These are phyloP conservation scores for Siderastrea siderea DNA, from an alignment of 92 coral and sea anemone species.

Conservation along the genomic window DNA sequence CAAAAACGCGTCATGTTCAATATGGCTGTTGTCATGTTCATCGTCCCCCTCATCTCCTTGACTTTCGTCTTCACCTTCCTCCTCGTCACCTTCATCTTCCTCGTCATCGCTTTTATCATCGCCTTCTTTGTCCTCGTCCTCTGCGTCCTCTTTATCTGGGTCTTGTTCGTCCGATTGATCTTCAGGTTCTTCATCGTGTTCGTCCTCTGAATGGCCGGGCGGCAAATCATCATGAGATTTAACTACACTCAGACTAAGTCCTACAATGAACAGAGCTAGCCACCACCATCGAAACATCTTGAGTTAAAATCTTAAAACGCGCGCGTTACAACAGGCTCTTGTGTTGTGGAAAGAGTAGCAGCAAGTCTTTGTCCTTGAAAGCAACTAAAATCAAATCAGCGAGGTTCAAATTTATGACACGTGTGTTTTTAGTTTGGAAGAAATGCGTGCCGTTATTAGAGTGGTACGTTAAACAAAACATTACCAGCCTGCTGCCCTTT, in stretches of 20 bases:
- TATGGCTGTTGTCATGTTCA: conserved; percentile 40
- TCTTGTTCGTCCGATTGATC: conserved; percentile 60
- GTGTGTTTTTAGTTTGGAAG: conserved; percentile 9
- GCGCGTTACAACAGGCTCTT: neutral
- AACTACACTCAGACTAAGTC: conserved; percentile 5
- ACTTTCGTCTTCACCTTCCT: conserved; percentile 61
- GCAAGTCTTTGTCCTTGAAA: conserved; percentile 27
- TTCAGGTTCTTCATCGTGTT: conserved; percentile 55
- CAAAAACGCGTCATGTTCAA: conserved; percentile 89
- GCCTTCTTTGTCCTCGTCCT: conserved; percentile 54
- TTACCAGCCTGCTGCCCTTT: neutral
- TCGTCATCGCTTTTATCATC: conserved; percentile 64
- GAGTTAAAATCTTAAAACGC: neutral
- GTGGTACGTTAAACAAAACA: conserved; percentile 49
- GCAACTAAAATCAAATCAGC: neutral
- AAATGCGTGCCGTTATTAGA: conserved; percentile 46
- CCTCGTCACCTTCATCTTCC: conserved; percentile 33
- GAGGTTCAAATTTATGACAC: conserved; percentile 40
- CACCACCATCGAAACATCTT: conserved; percentile 49
- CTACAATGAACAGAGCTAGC: conserved; percentile 22
- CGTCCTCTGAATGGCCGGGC: conserved; percentile 53
- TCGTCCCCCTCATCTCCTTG: conserved; percentile 56
- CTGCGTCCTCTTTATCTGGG: conserved; percentile 37
- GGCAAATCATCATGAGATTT: conserved; percentile 25
- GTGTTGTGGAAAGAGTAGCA: neutral